Conservation (phyloP, 2,797 vertebrate genomes). For the Taenioides sp. region DNA sequence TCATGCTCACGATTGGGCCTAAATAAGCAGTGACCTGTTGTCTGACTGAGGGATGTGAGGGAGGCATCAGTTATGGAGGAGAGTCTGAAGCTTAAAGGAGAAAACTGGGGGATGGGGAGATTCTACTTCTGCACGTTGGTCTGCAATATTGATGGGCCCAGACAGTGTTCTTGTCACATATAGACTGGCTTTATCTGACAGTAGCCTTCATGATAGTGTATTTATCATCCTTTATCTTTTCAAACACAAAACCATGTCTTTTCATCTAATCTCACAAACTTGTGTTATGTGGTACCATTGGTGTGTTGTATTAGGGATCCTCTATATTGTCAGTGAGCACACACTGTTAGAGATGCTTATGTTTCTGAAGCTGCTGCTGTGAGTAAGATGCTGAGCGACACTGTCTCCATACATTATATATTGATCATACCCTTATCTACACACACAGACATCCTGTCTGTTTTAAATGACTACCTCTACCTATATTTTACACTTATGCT, state of each 20-base stretch:
- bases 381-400: constrained; percentile 22
- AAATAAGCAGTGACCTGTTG: constrained; percentile 65
- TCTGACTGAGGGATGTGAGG: constrained; percentile 54
- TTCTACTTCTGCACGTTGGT: constrained; percentile 48
- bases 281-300: not conserved
- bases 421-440: constrained; percentile 37
- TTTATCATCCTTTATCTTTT: not conserved
- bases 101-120: constrained; percentile 69
- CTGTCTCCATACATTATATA: constrained; percentile 28
- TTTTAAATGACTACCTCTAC: constrained; percentile 10
- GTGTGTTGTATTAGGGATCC: not conserved
- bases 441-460: constrained; percentile 19
- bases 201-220: not conserved
- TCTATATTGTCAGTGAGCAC: too few species aligned
- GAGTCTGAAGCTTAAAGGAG: constrained; percentile 46
- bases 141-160: constrained; percentile 28
- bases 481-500: constrained; percentile 6
- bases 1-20: constrained; percentile 53
- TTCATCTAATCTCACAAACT: not conserved
- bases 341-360: constrained; percentile 19
- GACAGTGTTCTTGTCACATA: not conserved
- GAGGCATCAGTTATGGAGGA: constrained; percentile 60
- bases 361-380: constrained; percentile 19
- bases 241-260: not conserved
- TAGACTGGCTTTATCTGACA: not conserved